Percentiles rank a stretch among this genome's conserved stretches.
phyloP scores from a whole-genome alignment of 2,113 vertebrate genomes.

The Pollimyrus isidori region DNA sequence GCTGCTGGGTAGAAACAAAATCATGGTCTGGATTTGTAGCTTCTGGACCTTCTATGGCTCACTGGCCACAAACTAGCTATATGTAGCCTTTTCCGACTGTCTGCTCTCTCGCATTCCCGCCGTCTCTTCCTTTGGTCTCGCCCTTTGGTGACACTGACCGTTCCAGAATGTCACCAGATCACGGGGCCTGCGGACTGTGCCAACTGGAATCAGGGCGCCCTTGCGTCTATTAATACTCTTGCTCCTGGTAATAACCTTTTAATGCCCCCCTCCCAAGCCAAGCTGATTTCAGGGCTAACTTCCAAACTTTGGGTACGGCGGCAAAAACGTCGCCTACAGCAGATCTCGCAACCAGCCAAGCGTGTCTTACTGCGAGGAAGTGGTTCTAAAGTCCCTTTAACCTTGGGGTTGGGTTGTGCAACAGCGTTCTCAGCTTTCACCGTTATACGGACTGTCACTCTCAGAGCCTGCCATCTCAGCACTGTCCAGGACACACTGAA shows the following conservation, averaged over 20 bases:
- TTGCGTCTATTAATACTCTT: slow-evolving; percentile 45
- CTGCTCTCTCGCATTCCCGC: neutral
- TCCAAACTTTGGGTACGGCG: neutral
- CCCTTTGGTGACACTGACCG: slow-evolving; percentile 38
- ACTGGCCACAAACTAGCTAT: neutral
- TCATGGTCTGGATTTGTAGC: no score
- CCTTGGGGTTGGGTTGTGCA: slow-evolving; percentile 32
- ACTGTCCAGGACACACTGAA: neutral
- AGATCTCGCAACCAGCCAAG: neutral
- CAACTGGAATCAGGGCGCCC: slow-evolving; percentile 33
- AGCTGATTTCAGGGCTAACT: neutral
- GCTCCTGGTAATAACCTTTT: slow-evolving; percentile 25
- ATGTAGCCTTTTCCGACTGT: neutral
- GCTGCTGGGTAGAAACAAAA: no score
- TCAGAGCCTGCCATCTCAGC: neutral
- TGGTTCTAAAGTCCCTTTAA: neutral
- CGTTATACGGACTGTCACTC: slow-evolving; percentile 33
- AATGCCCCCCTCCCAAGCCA: neutral
- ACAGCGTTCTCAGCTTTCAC: slow-evolving; percentile 17
- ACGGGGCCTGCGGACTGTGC: slow-evolving; percentile 34
- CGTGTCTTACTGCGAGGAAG: neutral
- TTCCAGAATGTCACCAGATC: slow-evolving; percentile 54
- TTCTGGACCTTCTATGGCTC: neutral
- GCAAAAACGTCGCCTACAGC: neutral
- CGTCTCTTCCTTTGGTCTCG: neutral